A percentile compares a stretch with the other conserved stretches of the same genome.
These are phyloP conservation scores for Acrossocheilus wenchowensis DNA, from an alignment of 2,797 vertebrate species.

Conservation along the genomic window DNA sequence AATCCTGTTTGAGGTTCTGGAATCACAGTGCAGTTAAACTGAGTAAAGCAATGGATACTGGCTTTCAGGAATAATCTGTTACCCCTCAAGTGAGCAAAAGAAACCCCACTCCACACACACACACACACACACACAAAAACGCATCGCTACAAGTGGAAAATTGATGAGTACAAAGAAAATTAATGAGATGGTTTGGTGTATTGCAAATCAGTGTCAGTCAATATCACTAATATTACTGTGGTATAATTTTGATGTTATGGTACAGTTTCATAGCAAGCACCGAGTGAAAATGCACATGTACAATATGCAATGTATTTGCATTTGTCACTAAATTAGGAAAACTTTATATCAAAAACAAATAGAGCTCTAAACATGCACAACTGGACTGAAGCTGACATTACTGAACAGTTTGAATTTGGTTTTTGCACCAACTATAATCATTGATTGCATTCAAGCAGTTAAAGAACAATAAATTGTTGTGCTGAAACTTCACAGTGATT, in stretches of 20 bases:
- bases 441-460: neutral
- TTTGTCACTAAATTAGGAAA: neutral
- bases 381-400: neutral
- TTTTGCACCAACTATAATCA: neutral
- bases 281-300: neutral
- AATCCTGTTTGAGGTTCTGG: conserved; percentile 93
- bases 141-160: neutral
- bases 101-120: neutral
- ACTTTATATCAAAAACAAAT: neutral
- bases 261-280: neutral
- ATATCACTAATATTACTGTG: neutral
- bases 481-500: neutral
- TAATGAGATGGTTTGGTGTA: neutral
- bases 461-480: neutral
- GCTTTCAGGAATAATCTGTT: neutral
- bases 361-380: neutral
- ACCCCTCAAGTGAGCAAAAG: neutral
- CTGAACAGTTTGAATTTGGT: neutral
- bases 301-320: neutral
- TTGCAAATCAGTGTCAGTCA: neutral
- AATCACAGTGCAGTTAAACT: conserved; percentile 64
- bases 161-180: neutral
- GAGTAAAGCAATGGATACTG: neutral
- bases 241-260: neutral
- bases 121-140: neutral